phyloP scores from a whole-genome alignment of 2,113 vertebrate genomes.

The Apus apus region DNA sequence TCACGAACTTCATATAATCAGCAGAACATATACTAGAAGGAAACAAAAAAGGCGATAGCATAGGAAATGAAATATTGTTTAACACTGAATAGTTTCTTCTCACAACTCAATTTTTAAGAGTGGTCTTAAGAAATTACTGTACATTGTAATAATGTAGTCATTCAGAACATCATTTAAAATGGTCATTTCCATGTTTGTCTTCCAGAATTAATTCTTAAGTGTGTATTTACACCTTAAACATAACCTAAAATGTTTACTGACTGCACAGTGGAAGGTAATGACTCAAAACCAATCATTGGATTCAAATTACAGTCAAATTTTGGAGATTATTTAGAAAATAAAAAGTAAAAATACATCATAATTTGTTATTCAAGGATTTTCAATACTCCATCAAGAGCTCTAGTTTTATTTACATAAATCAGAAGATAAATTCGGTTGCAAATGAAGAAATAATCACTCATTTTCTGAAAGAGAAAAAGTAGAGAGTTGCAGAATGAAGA shows the following conservation, averaged over 20 bases:
- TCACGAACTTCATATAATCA: background rate
- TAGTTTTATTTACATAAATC: conserved; percentile 5
- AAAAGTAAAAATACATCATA: background rate
- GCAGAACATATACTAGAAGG: background rate
- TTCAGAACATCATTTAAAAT: background rate
- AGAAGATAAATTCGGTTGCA: background rate
- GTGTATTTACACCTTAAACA: conserved; percentile 10
- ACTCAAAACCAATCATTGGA: background rate
- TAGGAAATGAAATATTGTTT: background rate
- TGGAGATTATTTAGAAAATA: conserved; percentile 6
- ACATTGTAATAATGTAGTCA: background rate
- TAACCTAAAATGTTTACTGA: conserved; percentile 1
- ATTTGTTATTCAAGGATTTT: conserved; percentile 44
- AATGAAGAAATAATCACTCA: background rate
- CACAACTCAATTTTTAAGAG: background rate
- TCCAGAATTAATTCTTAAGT: conserved; percentile 33
- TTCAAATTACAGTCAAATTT: conserved; percentile 13
- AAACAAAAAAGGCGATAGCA: background rate
- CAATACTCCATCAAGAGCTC: conserved; percentile 39
- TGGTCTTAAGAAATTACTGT: background rate
- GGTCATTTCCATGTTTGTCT: background rate
- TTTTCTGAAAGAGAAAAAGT: background rate
- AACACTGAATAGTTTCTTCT: background rate
- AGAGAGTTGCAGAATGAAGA: background rate
- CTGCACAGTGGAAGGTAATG: conserved; percentile 43